Base-by-base conservation (phyloP, 2,797 vertebrate genomes). In the Enoplosus armatus region DNA sequence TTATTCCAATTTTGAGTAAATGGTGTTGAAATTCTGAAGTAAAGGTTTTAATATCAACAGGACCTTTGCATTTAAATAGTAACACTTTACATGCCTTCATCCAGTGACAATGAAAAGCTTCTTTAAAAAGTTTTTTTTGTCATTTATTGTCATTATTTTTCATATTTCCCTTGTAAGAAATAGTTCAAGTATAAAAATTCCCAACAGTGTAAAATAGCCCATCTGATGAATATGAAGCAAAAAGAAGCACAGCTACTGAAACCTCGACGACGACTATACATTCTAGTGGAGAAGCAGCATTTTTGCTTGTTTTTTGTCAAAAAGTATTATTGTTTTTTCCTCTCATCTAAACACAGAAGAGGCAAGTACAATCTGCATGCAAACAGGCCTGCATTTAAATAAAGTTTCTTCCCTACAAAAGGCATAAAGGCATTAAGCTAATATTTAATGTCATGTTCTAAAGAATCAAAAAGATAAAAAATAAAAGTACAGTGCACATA, bases 131-230 rank as follows among this genome's bases (percentile, higher is more conserved):
- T 87, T 88, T 90, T 90, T 47, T 93, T 91, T 89, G 71, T 89
- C 76, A 74, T 94, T 92, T 93, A 93, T n/a, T n/a, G n/a, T n/a
- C n/a, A n/a, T n/a, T n/a, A n/a, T 95, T 95, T 96, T 96, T 97
- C 94, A 96, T 97, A 96, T 97, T 97, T 99, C 97, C 98, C 98
- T 99, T 98, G 97, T 99, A 99, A 96, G 97, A 99, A 98, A 98
- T 97, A 97, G 96, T 99, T 99, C 97, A 99, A 99, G 98, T 99
- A 99, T 98, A 98, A 99, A 99, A 97, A 97, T 97, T 97, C 96
- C 96, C 97, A 97, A 98, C 97, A 99, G 96, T 98, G 97, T 98
- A 98, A 98, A 98, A 98, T 96, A 97, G 95, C 96, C 94, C 96
- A 96, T 97, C 95, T 96, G 96, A 96, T 97, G 96, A 93, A 94